A percentile compares a stretch with the other conserved stretches of the same genome.
Evolutionary conservation across 2,888 invertebrate species (phyloP).

Genomic region (Anodontia alba): DNA sequence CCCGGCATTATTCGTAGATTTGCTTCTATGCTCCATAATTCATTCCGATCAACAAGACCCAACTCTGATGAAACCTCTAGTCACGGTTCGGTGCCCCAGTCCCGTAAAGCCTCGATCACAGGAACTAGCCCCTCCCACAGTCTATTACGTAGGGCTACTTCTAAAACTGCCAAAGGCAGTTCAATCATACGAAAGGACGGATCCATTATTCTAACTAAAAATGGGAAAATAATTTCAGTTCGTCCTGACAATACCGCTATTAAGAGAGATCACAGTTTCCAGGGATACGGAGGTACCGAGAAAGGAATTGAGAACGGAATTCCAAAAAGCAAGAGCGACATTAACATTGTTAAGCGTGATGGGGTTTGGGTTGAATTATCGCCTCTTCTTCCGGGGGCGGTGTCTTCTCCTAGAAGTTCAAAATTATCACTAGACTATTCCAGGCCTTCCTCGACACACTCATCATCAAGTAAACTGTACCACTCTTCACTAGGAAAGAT

Average conservation of each 20-base stretch:
- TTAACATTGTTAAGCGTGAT: conserved; percentile 17
- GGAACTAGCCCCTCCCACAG: conserved; percentile 54
- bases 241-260: conserved; percentile 56
- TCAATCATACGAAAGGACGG: conserved; percentile 77
- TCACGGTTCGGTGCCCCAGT: conserved; percentile 24
- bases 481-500: conserved; percentile 60
- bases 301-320: conserved; percentile 29
- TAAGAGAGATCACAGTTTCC: conserved; percentile 45
- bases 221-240: conserved; percentile 78
- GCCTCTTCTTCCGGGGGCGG: conserved; percentile 26
- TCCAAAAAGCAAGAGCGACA: conserved; percentile 51
- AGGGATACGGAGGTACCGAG: conserved; percentile 32
- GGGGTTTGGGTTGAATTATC: conserved; percentile 29
- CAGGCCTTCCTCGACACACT: background rate
- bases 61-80: conserved; percentile 51
- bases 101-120: conserved; percentile 27
- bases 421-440: background rate
- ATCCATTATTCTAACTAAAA: conserved; percentile 77
- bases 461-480: background rate
- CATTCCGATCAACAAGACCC: conserved; percentile 44
- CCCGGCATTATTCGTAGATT: conserved; percentile 55
- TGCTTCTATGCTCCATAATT: conserved; percentile 50
- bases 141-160: conserved; percentile 61
- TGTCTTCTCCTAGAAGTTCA: background rate
- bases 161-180: conserved; percentile 71